Base-by-base conservation (phyloP, 1,140 invertebrate genomes). In the Trichonephila clavipes region DNA sequence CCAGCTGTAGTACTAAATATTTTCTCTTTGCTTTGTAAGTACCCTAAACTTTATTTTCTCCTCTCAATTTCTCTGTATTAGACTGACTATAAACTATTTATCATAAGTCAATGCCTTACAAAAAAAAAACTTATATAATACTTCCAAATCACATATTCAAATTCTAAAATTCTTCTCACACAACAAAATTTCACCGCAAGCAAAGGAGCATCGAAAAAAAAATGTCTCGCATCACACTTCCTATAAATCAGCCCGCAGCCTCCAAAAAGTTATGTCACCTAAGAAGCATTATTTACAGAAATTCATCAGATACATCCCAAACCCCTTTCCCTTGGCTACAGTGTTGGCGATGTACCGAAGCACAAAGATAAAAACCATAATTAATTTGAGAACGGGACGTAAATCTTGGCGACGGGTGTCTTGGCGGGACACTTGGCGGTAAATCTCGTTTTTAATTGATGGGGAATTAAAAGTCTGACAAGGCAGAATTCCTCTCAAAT, bases 371-470 rank as follows among this genome's bases (percentile, higher is more conserved):
- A 87, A 87, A 87, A 87, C 85, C 59, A 66, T 87, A 87, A 87
- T 87, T 87, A 87, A 87, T 87, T 87, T 87, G 51, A 8, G 12
- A 28, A 64, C 3, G 24, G 59, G 85, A 51, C n/a, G 51, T 58
- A 61, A 87, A 87, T 61, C 59, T 61, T 24, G 58, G 14, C 24
- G 61, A 87, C 59, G 61, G 19, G 85, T 34, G 24, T n/a, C n/a
- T 62, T 87, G 85, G 85, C 85, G 85, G 62, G 51, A 87, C 44
- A 85, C 19, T 87, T 87, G 85, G 85, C 85, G 61, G 85, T 87
- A 87, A 87, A 87, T 87, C 85, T 87, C 24, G 16, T 62, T 66
- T 87, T 87, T 87, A 87, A 87, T 87, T 87, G 85, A 87, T 87
- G 85, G 59, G 28, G 44, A 87, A 87, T 87, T 64, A 87, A 62